Conservation (phyloP, 2,113 vertebrate genomes). For the Poeciliopsis occidentalis region DNA sequence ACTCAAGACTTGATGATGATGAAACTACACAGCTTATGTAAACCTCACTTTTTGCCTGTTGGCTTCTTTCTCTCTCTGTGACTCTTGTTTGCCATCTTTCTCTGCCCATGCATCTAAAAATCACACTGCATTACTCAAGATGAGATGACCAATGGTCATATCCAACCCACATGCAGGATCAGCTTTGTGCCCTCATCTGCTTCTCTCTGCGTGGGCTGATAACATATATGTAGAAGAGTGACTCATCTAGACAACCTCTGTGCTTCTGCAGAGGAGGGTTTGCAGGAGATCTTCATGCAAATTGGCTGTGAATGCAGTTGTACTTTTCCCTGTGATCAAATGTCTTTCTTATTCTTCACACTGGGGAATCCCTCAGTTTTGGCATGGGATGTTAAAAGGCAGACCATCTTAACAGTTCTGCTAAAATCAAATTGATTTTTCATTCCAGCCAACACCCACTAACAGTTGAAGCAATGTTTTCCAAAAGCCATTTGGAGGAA, state of each 20-base stretch:
- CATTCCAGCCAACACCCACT: background rate
- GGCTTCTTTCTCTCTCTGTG: conserved; percentile 19
- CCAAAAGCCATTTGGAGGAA: background rate
- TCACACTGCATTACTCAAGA: conserved; percentile 32
- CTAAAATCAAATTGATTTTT: conserved; percentile 5
- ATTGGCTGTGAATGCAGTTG: conserved; percentile 20
- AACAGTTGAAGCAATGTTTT: background rate
- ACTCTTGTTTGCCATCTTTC: background rate
- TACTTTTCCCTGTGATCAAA: conserved; percentile 18
- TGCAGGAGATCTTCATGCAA: conserved; percentile 40
- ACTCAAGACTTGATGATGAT: conserved; percentile 42
- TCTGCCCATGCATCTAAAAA: conserved; percentile 35
- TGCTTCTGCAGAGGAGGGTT: conserved; percentile 36
- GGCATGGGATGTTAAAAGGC: conserved; percentile 7
- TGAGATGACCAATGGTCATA: conserved; percentile 35
- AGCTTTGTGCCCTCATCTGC: conserved; percentile 40
- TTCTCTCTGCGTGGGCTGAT: conserved; percentile 21
- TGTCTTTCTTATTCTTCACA: conserved; percentile 15
- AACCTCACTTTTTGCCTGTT: conserved; percentile 38
- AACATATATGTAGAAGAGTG: conserved; percentile 49
- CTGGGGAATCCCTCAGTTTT: conserved; percentile 30
- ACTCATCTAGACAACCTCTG: conserved; percentile 53
- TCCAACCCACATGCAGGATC: conserved; percentile 27
- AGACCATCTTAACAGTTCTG: background rate
- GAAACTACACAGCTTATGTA: conserved; percentile 55